Evolutionary conservation across 37 sponge, comb jelly and placozoan species (phyloP), one percentile per base, ranked within the genome.

Genomic region (Chondrosia reniformis): DNA sequence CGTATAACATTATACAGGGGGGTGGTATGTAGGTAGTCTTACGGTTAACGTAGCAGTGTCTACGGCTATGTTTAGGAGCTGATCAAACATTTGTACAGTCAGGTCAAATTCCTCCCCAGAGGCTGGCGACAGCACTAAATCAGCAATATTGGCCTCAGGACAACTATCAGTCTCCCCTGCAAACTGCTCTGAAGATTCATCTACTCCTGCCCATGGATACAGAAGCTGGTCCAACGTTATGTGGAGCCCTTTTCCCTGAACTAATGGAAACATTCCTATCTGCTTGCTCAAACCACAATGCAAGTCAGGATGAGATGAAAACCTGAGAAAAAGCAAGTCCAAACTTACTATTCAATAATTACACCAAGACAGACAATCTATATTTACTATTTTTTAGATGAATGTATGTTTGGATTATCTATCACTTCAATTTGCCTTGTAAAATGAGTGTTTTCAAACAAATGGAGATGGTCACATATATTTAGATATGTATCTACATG

Each of bases 31-130:
- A 9, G 3, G 32, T 31, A 28, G 4, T 19, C 45, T 25, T 45
- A 89, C 86, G 78, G 76, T 41, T 59, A 91, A 10, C 75, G 66
- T 86, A 22, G 83, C 42, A 25, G 77, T 86, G 33, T 52, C 43
- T 15, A 72, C 58, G 1, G 83, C 77, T 30, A 36, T 73, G 66
- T 84, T 84, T 8, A 91, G 66, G 36, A 91, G 22, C 55, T 86
- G 87, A 55, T 91, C 91, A 0, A 76, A 76, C 55, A 91, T 42
- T 63, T 84, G 91, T 32, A 91, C 40, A 0, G 91, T 86, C 5
- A 91, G 58, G 62, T 91, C 91, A 84, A 91, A 91, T 66, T 84
- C 73, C 61, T 91, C 91, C 55, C 91, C 91, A 31, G 91, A 84
- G 30, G 91, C 87, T 28, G 91, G 91, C 17, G 81, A 77, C 57